Evolutionary conservation across 2,888 invertebrate genomes (phyloP).

Genomic region (Meiosimyza platycephala): DNA sequence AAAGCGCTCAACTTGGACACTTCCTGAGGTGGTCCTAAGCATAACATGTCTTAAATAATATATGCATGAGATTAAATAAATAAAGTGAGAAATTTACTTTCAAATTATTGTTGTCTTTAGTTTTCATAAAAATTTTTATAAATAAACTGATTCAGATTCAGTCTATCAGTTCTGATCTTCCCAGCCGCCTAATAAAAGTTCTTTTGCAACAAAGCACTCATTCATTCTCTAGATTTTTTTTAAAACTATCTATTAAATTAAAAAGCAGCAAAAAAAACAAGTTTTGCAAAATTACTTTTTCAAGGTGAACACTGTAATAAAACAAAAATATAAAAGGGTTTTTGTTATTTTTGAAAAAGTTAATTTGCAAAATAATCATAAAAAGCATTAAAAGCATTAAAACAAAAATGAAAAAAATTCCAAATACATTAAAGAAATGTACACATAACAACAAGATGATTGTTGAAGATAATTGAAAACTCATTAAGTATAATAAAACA

Average conservation of each 20-base stretch:
- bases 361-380: slow-evolving; percentile 6
- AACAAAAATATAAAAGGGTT: neutral
- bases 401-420: neutral
- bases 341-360: slow-evolving; percentile 8
- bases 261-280: neutral
- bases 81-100: neutral
- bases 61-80: too few species aligned
- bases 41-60: too few species aligned
- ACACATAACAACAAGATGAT: slow-evolving; percentile 10
- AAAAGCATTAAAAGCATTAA: neutral
- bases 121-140: neutral
- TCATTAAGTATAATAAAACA: slow-evolving; percentile 5
- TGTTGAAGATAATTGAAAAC: slow-evolving; percentile 21
- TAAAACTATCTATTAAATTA: neutral
- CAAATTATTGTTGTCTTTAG: neutral
- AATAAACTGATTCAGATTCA: neutral
- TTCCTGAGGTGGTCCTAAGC: too few species aligned
- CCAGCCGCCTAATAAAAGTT: too few species aligned
- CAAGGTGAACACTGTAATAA: slow-evolving; percentile 15
- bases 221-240: neutral
- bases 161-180: too few species aligned
- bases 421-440: slow-evolving; percentile 19
- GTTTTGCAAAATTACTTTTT: neutral
- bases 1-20: neutral
- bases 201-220: too few species aligned